A percentile compares a stretch with the other conserved stretches of the same genome.
phyloP scores from a whole-genome alignment of 2,797 vertebrate species.

The Rhabdophis nuchalis region DNA sequence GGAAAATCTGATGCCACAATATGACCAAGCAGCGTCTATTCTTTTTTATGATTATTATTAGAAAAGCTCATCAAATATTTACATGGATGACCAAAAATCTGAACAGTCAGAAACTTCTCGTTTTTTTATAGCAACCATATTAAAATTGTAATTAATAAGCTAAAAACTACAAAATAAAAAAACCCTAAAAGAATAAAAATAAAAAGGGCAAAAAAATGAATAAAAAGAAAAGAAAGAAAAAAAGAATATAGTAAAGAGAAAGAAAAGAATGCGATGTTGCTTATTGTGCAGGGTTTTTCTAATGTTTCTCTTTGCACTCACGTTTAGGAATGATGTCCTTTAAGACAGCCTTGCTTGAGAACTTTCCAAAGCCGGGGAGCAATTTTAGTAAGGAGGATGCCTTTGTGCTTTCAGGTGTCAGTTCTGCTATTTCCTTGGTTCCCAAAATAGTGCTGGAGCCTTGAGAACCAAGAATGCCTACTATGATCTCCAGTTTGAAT shows the following conservation, averaged over 20 bases:
- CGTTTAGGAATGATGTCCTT: background rate
- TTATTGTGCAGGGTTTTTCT: background rate
- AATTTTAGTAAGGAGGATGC: background rate
- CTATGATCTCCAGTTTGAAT: background rate
- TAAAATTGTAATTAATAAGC: background rate
- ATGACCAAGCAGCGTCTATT: background rate
- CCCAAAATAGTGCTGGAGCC: background rate
- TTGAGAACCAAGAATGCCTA: background rate
- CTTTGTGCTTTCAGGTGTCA: background rate
- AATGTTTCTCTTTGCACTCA: background rate
- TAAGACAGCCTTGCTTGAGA: background rate
- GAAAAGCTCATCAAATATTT: conserved; percentile 4
- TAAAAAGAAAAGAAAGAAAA: background rate
- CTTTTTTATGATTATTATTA: background rate
- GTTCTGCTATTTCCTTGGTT: background rate
- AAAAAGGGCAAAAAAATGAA: background rate
- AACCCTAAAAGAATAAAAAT: background rate
- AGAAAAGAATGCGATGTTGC: background rate
- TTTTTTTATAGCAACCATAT: background rate
- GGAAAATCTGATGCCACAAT: background rate
- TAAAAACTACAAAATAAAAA: background rate
- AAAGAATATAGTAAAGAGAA: background rate
- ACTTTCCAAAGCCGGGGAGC: background rate
- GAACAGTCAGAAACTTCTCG: background rate
- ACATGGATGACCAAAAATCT: background rate